Conservation (phyloP, 2,888 invertebrate species). For the Auanema freiburgensis region DNA sequence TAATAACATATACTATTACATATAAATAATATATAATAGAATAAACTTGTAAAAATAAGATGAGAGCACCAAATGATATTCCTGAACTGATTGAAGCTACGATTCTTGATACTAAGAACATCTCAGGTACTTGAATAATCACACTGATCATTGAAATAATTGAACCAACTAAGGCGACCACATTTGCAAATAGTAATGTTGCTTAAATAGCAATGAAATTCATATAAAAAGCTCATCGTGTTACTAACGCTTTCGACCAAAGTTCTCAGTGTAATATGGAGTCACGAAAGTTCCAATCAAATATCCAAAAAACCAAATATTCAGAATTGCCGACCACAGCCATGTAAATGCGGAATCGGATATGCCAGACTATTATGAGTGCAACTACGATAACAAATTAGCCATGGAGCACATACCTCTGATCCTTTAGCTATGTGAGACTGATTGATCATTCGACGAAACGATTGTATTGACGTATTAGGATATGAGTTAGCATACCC, state of each 20-base stretch:
- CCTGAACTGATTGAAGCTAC: not conserved
- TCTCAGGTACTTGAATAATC: conserved; percentile 1
- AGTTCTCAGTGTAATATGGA: not conserved
- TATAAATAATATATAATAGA: not conserved
- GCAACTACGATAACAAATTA: too few relatives aligned
- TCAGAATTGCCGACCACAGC: conserved; percentile 12
- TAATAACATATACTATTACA: too few relatives aligned
- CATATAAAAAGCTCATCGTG: too few relatives aligned
- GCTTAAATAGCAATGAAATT: not conserved
- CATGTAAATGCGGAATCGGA: conserved; percentile 26
- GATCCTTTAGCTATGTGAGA: too few relatives aligned
- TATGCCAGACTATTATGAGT: not conserved
- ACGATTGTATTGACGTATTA: too few relatives aligned
- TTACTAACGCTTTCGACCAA: not conserved
- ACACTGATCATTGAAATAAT: not conserved
- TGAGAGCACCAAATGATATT: conserved; percentile 3
- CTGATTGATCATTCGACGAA: too few relatives aligned
- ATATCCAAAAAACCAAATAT: conserved; percentile 6
- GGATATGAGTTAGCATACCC: too few relatives aligned
- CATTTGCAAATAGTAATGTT: not conserved
- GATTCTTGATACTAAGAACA: not conserved
- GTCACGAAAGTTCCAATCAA: conserved; percentile 3
- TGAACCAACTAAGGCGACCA: not conserved
- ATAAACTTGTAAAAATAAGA: conserved; percentile 1
- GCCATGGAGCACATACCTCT: too few relatives aligned